These are phyloP conservation scores for Digitonthophagus gazella DNA, from an alignment of 2,888 invertebrate species.

Conservation along the genomic window DNA sequence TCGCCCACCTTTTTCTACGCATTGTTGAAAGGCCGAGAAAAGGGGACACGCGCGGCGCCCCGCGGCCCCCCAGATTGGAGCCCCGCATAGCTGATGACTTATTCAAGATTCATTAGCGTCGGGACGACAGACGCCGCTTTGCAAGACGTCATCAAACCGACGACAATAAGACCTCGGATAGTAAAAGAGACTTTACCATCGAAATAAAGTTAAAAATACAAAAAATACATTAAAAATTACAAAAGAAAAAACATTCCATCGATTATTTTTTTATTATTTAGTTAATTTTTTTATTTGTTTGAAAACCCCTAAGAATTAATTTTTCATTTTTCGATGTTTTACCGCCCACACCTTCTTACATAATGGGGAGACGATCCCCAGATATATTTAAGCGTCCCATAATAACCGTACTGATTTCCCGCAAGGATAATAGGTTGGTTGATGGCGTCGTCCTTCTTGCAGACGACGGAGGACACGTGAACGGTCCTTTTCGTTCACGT, in stretches of 20 bases:
- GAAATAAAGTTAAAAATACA: too few species aligned
- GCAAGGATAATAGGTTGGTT: not conserved
- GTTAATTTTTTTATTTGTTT: not conserved
- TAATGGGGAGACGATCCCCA: not conserved
- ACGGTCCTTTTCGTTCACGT: not conserved
- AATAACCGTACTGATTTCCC: not conserved
- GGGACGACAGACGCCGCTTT: not conserved
- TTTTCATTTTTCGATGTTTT: too few species aligned
- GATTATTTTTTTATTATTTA: not conserved
- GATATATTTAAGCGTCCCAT: not conserved
- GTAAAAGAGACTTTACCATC: not conserved
- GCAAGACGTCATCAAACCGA: not conserved
- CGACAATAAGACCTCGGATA: not conserved
- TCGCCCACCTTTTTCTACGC: not conserved
- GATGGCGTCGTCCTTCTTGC: not conserved
- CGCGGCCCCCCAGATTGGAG: constrained; percentile 23
- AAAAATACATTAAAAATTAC: too few species aligned
- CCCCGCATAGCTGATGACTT: constrained; percentile 23
- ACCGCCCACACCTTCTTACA: not conserved
- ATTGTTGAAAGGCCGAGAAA: constrained; percentile 20
- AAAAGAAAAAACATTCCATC: too few species aligned
- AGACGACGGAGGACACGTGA: not conserved
- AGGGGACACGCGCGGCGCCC: constrained; percentile 20
- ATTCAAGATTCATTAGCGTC: constrained; percentile 27
- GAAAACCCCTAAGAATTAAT: not conserved